These are phyloP conservation scores for Tokudaia tokunoshimensis DNA, from an alignment of 2,797 vertebrate genomes.

Conservation along the genomic window DNA sequence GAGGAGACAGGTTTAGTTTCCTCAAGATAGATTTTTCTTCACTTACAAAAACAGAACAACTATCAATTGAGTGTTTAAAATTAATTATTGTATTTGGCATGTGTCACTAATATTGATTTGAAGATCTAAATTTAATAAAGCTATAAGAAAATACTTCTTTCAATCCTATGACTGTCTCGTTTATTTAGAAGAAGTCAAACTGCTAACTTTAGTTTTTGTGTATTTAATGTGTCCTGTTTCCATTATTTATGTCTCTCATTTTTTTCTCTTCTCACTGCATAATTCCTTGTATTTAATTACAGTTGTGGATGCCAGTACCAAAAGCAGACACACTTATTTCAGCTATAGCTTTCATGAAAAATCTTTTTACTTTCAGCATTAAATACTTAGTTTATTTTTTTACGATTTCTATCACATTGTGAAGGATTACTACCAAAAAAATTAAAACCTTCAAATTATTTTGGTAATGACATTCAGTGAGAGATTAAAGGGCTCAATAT, in stretches of 20 bases:
- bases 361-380: background rate
- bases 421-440: no score
- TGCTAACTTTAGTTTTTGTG: background rate
- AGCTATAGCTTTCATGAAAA: background rate
- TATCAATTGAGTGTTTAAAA: background rate
- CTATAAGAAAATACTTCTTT: background rate
- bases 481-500: background rate
- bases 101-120: background rate
- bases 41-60: background rate
- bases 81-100: background rate
- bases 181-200: background rate
- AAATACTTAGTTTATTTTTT: no score
- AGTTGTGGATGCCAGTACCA: no score
- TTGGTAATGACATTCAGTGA: background rate
- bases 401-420: background rate
- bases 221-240: background rate
- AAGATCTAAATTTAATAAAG: background rate
- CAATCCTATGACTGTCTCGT: background rate
- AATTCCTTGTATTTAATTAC: background rate
- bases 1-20: background rate
- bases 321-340: no score
- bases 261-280: background rate
- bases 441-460: background rate
- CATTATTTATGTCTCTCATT: background rate
- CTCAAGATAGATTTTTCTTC: background rate